Evolutionary conservation across 2,888 invertebrate species (phyloP).

Genomic region (Cosmia pyralina): DNA sequence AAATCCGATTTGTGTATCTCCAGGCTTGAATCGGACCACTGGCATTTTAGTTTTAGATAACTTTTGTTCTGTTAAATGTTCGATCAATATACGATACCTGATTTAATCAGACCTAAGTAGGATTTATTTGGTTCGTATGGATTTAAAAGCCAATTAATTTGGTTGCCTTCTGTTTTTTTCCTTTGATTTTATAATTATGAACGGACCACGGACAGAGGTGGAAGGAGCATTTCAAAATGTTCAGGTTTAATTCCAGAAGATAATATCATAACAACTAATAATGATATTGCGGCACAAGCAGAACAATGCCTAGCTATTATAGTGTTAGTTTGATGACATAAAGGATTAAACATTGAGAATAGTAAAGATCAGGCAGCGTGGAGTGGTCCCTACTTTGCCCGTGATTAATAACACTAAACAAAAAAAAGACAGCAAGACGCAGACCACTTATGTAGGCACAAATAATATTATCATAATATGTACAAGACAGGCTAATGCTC

Average conservation of each 20-base stretch:
- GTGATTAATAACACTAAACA: background rate
- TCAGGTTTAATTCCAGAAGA: no score
- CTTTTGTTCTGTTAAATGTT: constrained; percentile 44
- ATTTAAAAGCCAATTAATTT: constrained; percentile 36
- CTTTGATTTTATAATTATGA: background rate
- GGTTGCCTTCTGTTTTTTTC: background rate
- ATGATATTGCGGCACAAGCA: no score
- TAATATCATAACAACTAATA: no score
- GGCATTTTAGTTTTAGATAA: constrained; percentile 59
- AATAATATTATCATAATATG: constrained; percentile 14
- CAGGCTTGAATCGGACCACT: constrained; percentile 61
- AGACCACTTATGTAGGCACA: background rate
- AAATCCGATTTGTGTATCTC: constrained; percentile 78
- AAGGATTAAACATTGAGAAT: background rate
- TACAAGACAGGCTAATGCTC: background rate
- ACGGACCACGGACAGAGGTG: no score
- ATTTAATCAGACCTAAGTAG: constrained; percentile 39
- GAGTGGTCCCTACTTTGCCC: background rate
- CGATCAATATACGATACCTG: constrained; percentile 38
- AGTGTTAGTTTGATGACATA: background rate
- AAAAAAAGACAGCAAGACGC: constrained; percentile 4
- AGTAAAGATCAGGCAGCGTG: background rate
- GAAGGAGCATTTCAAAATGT: no score
- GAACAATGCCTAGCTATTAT: background rate
- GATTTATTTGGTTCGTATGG: constrained; percentile 36